Evolutionary conservation across 2,113 vertebrate species (phyloP).

Genomic region (Stictonetta naevosa): DNA sequence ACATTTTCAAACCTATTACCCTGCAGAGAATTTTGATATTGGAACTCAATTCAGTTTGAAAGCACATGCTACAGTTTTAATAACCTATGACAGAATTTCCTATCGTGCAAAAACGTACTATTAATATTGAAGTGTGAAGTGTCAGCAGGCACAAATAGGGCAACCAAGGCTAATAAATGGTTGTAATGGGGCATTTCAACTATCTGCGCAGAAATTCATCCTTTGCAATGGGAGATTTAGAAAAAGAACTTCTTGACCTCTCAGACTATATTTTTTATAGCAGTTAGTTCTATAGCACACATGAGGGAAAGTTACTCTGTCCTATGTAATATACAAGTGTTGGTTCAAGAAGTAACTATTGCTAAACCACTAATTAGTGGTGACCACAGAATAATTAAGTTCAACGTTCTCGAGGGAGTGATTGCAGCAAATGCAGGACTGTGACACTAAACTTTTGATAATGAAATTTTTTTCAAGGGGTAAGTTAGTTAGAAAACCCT

Average conservation of each 20-base stretch:
- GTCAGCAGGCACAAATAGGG: background rate
- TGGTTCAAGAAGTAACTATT: conserved; percentile 41
- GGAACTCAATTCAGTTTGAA: background rate
- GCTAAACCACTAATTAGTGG: conserved; percentile 52
- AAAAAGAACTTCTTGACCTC: conserved; percentile 31
- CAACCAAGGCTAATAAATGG: conserved; percentile 14
- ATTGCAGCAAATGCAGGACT: conserved; percentile 42
- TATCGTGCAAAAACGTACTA: background rate
- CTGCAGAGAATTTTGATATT: conserved; percentile 4
- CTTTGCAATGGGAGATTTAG: conserved; percentile 7
- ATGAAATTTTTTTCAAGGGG: conserved; percentile 41
- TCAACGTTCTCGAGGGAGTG: conserved; percentile 56
- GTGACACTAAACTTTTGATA: conserved; percentile 67
- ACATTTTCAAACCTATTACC: background rate
- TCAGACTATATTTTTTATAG: conserved; percentile 42
- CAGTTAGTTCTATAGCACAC: conserved; percentile 47
- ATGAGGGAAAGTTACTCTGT: conserved; percentile 22
- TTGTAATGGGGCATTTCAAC: background rate
- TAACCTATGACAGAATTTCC: conserved; percentile 44
- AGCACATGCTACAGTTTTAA: background rate
- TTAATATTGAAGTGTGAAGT: conserved; percentile 30
- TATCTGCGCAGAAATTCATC: conserved; percentile 46
- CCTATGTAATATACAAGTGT: conserved; percentile 25
- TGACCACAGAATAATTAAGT: conserved; percentile 61
- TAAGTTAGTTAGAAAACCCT: conserved; percentile 50